Percentiles rank a stretch among this genome's conserved stretches.
Evolutionary conservation across 2,113 vertebrate genomes (phyloP).

Genomic region (Lepus europaeus): DNA sequence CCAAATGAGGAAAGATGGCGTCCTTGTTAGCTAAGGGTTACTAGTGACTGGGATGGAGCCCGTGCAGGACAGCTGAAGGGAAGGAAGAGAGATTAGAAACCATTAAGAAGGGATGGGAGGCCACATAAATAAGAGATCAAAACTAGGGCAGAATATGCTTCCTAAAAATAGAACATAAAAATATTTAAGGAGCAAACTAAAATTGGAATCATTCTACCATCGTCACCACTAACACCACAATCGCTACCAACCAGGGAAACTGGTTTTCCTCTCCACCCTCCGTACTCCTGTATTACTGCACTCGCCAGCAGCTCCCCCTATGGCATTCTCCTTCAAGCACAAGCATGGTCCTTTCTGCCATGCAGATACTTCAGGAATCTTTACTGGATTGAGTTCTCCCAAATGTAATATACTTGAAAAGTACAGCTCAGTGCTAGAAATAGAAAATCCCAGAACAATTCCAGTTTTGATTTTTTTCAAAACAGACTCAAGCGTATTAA

Average conservation of each 20-base stretch:
- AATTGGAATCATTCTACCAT: neutral
- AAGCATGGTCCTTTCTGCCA: neutral
- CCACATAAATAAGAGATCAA: neutral
- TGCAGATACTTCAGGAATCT: neutral
- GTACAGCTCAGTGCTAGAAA: neutral
- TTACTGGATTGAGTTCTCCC: neutral
- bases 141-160: neutral
- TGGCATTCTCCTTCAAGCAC: conserved; percentile 1
- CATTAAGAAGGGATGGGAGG: neutral
- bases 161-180: neutral
- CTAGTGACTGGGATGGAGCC: neutral
- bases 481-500: neutral
- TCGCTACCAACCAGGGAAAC: neutral
- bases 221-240: neutral
- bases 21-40: neutral
- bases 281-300: neutral
- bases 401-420: neutral
- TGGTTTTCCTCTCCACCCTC: neutral
- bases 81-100: neutral
- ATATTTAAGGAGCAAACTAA: conserved; percentile 42
- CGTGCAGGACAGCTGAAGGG: neutral
- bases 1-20: conserved; percentile 28
- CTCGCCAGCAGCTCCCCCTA: neutral
- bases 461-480: neutral
- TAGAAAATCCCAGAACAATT: conserved; percentile 8